Conservation (phyloP, 2,888 invertebrate genomes). For the Cynaeus angustus region DNA sequence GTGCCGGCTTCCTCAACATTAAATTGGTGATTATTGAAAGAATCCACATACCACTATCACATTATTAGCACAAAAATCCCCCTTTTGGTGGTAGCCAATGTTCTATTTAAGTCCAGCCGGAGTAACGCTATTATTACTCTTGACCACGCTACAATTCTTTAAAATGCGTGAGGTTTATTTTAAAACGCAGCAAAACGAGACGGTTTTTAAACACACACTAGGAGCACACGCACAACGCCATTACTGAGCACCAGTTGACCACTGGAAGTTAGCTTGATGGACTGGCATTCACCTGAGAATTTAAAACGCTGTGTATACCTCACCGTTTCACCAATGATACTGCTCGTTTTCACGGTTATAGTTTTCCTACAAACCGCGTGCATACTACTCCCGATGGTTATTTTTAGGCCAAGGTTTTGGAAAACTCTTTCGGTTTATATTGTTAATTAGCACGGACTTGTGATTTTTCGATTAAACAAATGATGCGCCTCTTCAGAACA, state of each 20-base stretch:
- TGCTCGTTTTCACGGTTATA: slow-evolving; percentile 38
- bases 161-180: slow-evolving; percentile 35
- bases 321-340: slow-evolving; percentile 31
- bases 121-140: slow-evolving; percentile 27
- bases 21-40: slow-evolving; percentile 12
- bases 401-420: slow-evolving; percentile 38
- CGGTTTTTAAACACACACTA: slow-evolving; percentile 26
- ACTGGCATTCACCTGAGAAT: slow-evolving; percentile 43
- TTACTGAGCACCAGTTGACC: slow-evolving; percentile 42
- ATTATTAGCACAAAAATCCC: slow-evolving; percentile 28
- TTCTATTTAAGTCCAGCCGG: slow-evolving; percentile 23
- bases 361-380: slow-evolving; percentile 27
- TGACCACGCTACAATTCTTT: slow-evolving; percentile 32
- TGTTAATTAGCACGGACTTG: slow-evolving; percentile 14
- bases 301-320: slow-evolving; percentile 22
- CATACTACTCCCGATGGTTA: slow-evolving; percentile 7
- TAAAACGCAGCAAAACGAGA: slow-evolving; percentile 25
- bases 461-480: slow-evolving; percentile 17
- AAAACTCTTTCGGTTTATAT: slow-evolving; percentile 24
- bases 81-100: slow-evolving; percentile 15
- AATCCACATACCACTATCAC: slow-evolving; percentile 41
- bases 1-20: slow-evolving; percentile 32
- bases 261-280: slow-evolving; percentile 38
- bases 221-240: slow-evolving; percentile 42
- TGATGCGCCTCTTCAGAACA: slow-evolving; percentile 11